Percentiles rank a stretch among this genome's conserved stretches.
Evolutionary conservation across 2,113 vertebrate species (phyloP).

Genomic region (Rhynchopsitta pachyrhyncha): DNA sequence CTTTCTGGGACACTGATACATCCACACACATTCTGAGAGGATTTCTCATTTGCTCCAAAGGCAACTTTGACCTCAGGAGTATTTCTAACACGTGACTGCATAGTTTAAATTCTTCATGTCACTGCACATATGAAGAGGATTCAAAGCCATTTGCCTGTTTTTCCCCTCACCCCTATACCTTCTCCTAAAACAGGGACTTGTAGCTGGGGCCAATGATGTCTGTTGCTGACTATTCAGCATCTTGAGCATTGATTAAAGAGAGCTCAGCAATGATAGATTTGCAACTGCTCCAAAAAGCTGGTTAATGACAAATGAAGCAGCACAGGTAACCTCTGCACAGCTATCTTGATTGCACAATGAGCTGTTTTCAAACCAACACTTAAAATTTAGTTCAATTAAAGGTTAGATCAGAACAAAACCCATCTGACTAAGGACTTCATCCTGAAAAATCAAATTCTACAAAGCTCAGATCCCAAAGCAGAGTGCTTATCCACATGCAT

Average conservation of each 20-base stretch:
- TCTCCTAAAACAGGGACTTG: background rate
- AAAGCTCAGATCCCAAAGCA: background rate
- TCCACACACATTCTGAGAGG: background rate
- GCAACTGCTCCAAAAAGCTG: background rate
- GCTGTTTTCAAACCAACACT: background rate
- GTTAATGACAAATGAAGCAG: background rate
- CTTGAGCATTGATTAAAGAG: background rate
- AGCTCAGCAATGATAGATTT: background rate
- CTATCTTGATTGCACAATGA: background rate
- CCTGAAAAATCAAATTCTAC: background rate
- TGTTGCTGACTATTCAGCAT: background rate
- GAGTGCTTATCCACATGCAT: background rate
- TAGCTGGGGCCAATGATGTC: background rate
- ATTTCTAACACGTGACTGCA: accelerated
- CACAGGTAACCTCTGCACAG: background rate
- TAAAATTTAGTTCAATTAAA: background rate
- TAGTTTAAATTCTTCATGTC: background rate
- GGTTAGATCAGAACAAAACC: background rate
- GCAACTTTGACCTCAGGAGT: background rate
- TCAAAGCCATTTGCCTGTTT: background rate
- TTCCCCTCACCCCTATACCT: background rate
- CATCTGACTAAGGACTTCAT: background rate
- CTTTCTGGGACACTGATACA: background rate
- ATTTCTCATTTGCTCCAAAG: background rate
- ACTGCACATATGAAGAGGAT: background rate